Conservation (phyloP, 2,888 invertebrate species). For the Nephrotoma appendiculata region DNA sequence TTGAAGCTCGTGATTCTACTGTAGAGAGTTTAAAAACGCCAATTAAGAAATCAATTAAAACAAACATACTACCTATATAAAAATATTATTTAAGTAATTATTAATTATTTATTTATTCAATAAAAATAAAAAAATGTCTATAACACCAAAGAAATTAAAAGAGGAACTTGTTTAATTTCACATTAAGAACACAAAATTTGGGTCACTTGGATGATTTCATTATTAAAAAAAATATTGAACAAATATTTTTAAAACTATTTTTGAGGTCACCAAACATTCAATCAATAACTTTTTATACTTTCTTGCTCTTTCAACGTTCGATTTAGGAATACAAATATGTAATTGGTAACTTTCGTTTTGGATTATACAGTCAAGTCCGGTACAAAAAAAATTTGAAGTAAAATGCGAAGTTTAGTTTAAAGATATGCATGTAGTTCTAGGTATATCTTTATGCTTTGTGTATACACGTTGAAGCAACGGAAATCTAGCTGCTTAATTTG, state of each 20-base stretch:
- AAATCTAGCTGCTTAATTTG: no score
- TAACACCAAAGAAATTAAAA: neutral
- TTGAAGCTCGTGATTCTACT: slow-evolving; percentile 30
- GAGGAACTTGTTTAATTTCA: neutral
- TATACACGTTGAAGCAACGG: no score
- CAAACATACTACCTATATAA: neutral
- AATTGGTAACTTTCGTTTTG: no score
- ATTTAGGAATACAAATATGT: no score
- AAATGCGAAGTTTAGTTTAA: no score
- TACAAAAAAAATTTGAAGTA: no score
- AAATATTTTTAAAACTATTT: neutral
- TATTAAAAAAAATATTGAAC: neutral
- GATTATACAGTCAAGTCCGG: no score
- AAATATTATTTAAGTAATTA: neutral
- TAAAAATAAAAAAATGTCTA: neutral
- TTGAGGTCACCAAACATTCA: neutral
- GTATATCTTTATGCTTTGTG: no score
- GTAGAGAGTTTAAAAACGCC: neutral
- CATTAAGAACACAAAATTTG: neutral
- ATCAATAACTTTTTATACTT: neutral
- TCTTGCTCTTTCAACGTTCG: no score
- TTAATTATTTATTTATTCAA: neutral
- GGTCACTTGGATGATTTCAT: neutral
- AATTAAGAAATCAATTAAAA: neutral
- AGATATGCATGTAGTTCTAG: no score